Percentiles rank a stretch among this genome's conserved stretches.
These are phyloP conservation scores for Sprattus sprattus DNA, from an alignment of 2,113 vertebrate genomes.

Conservation along the genomic window DNA sequence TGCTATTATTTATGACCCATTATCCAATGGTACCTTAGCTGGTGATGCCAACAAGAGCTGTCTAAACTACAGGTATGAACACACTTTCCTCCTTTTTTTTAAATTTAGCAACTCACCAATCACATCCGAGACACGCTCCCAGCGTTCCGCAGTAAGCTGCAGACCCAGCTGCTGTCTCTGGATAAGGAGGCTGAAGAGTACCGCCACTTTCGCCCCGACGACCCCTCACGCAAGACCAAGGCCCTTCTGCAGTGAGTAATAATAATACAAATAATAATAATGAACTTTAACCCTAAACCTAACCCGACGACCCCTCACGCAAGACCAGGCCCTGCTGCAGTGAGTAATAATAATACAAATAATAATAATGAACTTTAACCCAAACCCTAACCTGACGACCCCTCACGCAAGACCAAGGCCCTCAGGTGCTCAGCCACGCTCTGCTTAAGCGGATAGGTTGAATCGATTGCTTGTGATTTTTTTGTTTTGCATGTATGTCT, in stretches of 20 bases:
- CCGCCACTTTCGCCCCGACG: slow-evolving; percentile 90
- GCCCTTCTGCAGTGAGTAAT: slow-evolving; percentile 86
- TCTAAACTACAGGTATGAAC: background rate
- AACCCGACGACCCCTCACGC: too few species aligned
- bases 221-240: slow-evolving; percentile 93
- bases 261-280: too few species aligned
- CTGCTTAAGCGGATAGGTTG: background rate
- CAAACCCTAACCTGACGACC: too few species aligned
- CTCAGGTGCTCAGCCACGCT: background rate
- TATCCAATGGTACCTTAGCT: background rate
- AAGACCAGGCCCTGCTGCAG: too few species aligned
- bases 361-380: too few species aligned
- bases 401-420: too few species aligned
- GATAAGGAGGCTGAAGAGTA: slow-evolving; percentile 92
- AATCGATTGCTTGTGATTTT: background rate
- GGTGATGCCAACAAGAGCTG: background rate
- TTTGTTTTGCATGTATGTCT: background rate
- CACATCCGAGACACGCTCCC: slow-evolving; percentile 92
- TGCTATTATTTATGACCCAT: background rate
- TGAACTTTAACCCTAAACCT: too few species aligned
- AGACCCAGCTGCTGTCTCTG: slow-evolving; percentile 85
- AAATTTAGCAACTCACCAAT: slow-evolving; percentile 89
- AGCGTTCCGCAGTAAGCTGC: slow-evolving; percentile 88
- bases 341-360: too few species aligned
- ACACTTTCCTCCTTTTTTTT: background rate